Evolutionary conservation across 2,888 invertebrate species (phyloP).

Genomic region (Campoletis raptor): DNA sequence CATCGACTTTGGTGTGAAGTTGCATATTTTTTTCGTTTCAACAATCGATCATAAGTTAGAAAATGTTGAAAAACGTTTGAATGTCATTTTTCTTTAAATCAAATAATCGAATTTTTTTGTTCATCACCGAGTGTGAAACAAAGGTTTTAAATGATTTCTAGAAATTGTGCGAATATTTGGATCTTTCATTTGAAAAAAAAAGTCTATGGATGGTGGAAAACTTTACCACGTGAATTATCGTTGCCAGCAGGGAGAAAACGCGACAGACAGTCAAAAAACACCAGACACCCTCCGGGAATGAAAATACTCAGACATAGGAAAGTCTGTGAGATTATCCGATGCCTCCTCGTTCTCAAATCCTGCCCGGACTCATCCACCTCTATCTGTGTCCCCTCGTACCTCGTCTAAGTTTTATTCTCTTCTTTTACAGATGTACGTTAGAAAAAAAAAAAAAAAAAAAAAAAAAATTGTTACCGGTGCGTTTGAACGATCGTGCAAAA

Average conservation of each 20-base stretch:
- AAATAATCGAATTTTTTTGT: background rate
- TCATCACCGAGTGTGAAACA: background rate
- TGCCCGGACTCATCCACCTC: slow-evolving; percentile 34
- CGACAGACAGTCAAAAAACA: background rate
- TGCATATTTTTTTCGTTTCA: too few relatives aligned
- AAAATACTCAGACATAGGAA: slow-evolving; percentile 66
- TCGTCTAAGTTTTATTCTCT: background rate
- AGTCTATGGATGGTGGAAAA: too few relatives aligned
- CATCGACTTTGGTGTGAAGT: too few relatives aligned
- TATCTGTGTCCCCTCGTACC: background rate
- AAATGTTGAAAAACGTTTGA: too few relatives aligned
- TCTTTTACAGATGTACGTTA: background rate
- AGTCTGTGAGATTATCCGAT: slow-evolving; percentile 68
- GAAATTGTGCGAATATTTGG: background rate
- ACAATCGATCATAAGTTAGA: too few relatives aligned
- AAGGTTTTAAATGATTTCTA: background rate
- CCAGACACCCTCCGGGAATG: slow-evolving; percentile 65
- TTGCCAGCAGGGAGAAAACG: slow-evolving; percentile 42
- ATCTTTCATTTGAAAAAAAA: background rate
- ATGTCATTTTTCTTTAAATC: too few relatives aligned
- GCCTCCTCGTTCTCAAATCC: slow-evolving; percentile 61
- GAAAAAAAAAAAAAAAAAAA: too few relatives aligned
- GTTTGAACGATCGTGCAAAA: background rate
- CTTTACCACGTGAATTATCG: slow-evolving; percentile 25
- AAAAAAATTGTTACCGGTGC: too few relatives aligned